A percentile compares a stretch with the other conserved stretches of the same genome.
Evolutionary conservation across 2,797 vertebrate species (phyloP).

Genomic region (Lagocephalus sceleratus): DNA sequence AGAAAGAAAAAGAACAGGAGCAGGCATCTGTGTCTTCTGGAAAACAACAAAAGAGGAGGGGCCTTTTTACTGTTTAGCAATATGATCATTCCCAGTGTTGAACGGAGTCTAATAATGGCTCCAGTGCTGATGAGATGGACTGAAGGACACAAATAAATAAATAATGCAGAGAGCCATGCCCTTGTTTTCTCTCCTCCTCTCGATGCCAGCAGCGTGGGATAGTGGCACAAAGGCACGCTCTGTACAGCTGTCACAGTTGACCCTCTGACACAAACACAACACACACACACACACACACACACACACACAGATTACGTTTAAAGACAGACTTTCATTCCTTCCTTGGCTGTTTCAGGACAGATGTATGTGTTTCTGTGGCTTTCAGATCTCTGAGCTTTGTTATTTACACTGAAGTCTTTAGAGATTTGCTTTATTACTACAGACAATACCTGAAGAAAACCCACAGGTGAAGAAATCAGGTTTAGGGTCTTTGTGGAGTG

Average conservation of each 20-base stretch:
- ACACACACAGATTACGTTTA: conserved; percentile 32
- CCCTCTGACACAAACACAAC: conserved; percentile 12
- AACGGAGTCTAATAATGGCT: conserved; percentile 47
- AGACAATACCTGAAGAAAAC: too few relatives aligned
- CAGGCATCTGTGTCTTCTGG: too few relatives aligned
- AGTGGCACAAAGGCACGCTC: conserved; percentile 70
- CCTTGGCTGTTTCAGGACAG: conserved; percentile 39
- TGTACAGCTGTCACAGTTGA: conserved; percentile 51
- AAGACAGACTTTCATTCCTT: conserved; percentile 33
- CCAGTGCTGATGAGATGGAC: conserved; percentile 44
- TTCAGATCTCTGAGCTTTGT: too few relatives aligned
- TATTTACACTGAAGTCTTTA: too few relatives aligned
- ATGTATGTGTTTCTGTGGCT: too few relatives aligned
- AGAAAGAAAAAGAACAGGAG: too few relatives aligned
- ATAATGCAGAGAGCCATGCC: conserved; percentile 52
- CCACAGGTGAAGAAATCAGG: too few relatives aligned
- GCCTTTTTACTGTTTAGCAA: conserved; percentile 35
- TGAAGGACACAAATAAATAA: conserved; percentile 55
- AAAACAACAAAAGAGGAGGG: conserved; percentile 1
- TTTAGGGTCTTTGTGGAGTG: too few relatives aligned
- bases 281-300: conserved; percentile 4
- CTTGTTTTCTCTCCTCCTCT: conserved; percentile 72
- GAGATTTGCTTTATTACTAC: too few relatives aligned
- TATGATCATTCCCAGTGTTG: conserved; percentile 52
- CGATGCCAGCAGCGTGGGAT: conserved; percentile 64